Evolutionary conservation across 2,888 invertebrate genomes (phyloP).

Genomic region (Pollenia amentaria): DNA sequence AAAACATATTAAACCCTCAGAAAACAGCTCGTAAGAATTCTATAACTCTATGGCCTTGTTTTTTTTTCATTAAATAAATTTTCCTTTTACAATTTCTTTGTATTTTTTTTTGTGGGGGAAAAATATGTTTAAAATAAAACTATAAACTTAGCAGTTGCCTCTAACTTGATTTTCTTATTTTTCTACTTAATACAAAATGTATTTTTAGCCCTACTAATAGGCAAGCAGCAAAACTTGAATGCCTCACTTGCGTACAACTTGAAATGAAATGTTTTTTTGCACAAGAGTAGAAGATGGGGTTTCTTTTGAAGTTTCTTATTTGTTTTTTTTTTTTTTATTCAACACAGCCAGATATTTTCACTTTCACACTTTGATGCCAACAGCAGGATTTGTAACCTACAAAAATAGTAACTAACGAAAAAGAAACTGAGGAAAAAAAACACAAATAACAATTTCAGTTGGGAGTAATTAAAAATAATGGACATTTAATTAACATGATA

Average conservation of each 20-base stretch:
- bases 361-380: background rate
- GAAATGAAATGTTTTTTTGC: too few species aligned
- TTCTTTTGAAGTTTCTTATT: conserved; percentile 36
- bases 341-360: background rate
- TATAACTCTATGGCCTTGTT: too few species aligned
- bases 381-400: background rate
- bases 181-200: background rate
- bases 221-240: too few species aligned
- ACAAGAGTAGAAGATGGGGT: background rate
- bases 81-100: background rate
- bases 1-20: too few species aligned
- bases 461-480: conserved; percentile 26
- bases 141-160: conserved; percentile 28
- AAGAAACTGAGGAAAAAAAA: conserved; percentile 19
- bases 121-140: conserved; percentile 16
- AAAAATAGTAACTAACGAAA: background rate
- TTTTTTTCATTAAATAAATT: background rate
- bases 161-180: conserved; percentile 18
- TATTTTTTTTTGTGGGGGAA: background rate
- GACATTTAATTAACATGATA: conserved; percentile 1
- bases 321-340: background rate
- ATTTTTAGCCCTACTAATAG: background rate
- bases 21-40: too few species aligned
- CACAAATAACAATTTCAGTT: conserved; percentile 61
- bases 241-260: background rate